Evolutionary conservation across 2,113 vertebrate species (phyloP), one percentile per base, ranked within the genome.

Genomic region (Rynchops niger): DNA sequence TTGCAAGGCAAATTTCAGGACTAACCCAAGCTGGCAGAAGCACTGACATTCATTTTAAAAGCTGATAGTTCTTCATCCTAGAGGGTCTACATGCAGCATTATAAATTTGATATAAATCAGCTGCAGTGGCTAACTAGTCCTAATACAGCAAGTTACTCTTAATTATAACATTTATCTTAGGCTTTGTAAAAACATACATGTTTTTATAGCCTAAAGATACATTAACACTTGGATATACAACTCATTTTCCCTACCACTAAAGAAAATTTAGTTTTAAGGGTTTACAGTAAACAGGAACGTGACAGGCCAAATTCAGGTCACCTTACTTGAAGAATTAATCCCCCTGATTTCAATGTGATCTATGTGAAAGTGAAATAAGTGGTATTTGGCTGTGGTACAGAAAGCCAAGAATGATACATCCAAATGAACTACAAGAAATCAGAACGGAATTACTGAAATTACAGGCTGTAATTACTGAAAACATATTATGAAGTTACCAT

Each of bases 391-490:
- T 72, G n/a, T n/a, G 61, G 53, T 71, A 72, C 43, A 91, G 69
- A 92, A 92, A 95, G 61, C 30, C 56, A 70, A 56, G 65, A 84
- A 47, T 17, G 67, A 84, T 45, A 67, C 56, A 79, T 38, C 81
- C 69, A 94, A 92, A 92, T 25, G 53, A 94, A 91, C 36, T 32
- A 13, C 47, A 82, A 36, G 36, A 43, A 86, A 81, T 30, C 56
- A 87, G 66, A 93, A 86, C 16, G 23, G 30, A 94, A 73, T 95
- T 92, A 83, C 53, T 77, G 49, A 93, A 88, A 92, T 86, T 74
- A 82, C 38, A 88, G 65, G 22, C 59, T 78, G 52, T 47, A 79
- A 95, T 84, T 91, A 84, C 43, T 61, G 43, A 82, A 95, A 91
- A 42, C n/a, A 65, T 40, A 88, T 74, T 49, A 69, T 59, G n/a